These are phyloP conservation scores for Radopholus similis DNA, from an alignment of 1,140 invertebrate genomes.

Conservation along the genomic window DNA sequence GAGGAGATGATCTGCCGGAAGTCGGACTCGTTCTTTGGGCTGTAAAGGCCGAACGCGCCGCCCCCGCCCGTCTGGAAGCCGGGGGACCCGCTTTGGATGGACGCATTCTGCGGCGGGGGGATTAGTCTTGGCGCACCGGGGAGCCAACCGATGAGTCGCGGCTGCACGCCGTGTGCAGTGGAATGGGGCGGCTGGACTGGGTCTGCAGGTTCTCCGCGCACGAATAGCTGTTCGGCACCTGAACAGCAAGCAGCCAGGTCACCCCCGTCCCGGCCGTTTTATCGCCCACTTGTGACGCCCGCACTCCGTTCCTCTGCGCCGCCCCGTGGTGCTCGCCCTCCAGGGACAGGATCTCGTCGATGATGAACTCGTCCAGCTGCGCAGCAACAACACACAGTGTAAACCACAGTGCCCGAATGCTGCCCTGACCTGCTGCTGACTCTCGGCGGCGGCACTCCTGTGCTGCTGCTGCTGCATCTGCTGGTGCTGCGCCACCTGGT, in stretches of 20 bases:
- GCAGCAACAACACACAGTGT: too few species aligned
- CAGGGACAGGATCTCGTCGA: slow-evolving; percentile 55
- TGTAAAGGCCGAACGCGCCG: slow-evolving; percentile 8
- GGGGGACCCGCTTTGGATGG: slow-evolving; percentile 24
- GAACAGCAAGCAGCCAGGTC: background rate
- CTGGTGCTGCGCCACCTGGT: background rate
- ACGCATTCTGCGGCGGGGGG: slow-evolving; percentile 6
- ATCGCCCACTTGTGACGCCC: background rate
- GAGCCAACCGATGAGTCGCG: slow-evolving; percentile 19
- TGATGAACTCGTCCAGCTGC: slow-evolving; percentile 55
- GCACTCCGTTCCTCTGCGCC: background rate
- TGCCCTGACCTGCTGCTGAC: background rate
- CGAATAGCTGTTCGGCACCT: slow-evolving; percentile 38
- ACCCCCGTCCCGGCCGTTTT: background rate
- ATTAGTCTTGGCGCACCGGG: background rate
- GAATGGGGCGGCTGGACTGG: slow-evolving; percentile 22
- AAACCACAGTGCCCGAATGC: too few species aligned
- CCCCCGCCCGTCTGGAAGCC: slow-evolving; percentile 3
- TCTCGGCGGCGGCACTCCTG: background rate
- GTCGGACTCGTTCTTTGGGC: slow-evolving; percentile 25
- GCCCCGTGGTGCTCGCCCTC: slow-evolving; percentile 48
- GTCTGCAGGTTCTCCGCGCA: slow-evolving; percentile 36
- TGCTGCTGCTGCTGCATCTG: slow-evolving; percentile 3
- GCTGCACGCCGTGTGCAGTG: slow-evolving; percentile 13
- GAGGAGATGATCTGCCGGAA: slow-evolving; percentile 54